phyloP scores from a whole-genome alignment of 1,140 invertebrate species.

The Eupristina koningsbergeri region DNA sequence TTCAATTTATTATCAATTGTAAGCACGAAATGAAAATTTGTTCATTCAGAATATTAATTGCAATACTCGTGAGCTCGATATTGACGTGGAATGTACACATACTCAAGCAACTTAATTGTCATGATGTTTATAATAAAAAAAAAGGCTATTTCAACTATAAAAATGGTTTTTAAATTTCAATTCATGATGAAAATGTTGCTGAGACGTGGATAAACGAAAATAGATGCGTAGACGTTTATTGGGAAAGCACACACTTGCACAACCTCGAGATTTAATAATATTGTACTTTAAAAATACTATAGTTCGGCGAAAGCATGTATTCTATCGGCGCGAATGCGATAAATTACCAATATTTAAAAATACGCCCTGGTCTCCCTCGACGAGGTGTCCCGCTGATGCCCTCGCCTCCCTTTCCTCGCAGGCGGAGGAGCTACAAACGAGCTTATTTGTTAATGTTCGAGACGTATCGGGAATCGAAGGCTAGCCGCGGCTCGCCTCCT shows the following conservation, averaged over 20 bases:
- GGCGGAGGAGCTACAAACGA: neutral
- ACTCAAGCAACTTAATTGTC: neutral
- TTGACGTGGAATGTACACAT: neutral
- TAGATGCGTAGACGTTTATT: neutral
- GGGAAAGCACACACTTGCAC: neutral
- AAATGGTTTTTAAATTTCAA: no score
- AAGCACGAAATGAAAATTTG: no score
- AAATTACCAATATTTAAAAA: neutral
- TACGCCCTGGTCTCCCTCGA: no score
- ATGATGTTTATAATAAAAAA: no score
- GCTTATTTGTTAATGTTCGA: neutral
- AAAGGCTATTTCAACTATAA: no score
- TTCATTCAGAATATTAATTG: no score
- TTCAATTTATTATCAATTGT: neutral
- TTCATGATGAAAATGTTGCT: neutral
- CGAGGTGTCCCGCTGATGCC: neutral
- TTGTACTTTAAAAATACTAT: neutral
- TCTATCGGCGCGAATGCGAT: neutral
- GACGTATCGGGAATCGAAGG: slow-evolving; percentile 24
- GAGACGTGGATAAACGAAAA: neutral
- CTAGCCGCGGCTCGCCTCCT: neutral
- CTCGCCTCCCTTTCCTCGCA: neutral
- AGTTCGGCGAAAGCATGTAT: neutral
- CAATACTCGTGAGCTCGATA: no score
- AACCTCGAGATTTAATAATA: neutral